Evolutionary conservation across 2,888 invertebrate genomes (phyloP), one percentile per base, ranked within the genome.

Genomic region (Pollenia angustigena): DNA sequence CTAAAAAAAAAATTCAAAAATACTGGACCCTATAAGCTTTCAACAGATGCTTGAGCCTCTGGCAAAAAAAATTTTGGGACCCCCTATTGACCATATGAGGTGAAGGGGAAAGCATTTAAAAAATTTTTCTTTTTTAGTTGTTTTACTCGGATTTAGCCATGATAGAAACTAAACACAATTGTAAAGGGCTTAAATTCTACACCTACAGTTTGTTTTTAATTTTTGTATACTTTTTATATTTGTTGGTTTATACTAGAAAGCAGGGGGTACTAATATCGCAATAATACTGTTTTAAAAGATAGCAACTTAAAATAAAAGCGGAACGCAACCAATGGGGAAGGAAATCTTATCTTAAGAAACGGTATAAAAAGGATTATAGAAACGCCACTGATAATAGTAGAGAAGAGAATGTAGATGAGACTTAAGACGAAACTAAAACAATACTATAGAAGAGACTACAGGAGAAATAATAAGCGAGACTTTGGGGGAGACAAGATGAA

Each of bases 141-240:
- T 42, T 23, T n/a, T 54, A 64, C 14, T 52, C 9, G 23, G 40
- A 18, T 23, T 62, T 62, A 75, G 18, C 18, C 32, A 48, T 75
- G 16, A 50, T 52, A 50, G 42, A n/a, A 60, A 40, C 18, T 40
- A 12, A 75, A 62, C 12, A 18, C 52, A 75, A 75, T 75, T 75
- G 75, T 52, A 44, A 76, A 76, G 52, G 52, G 64, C 52, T 64
- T 76, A 76, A 52, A 64, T 42, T 75, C 40, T 74, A 23, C 23
- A 12, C 1, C 58, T 46, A n/a, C 7, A 58, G 11, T 18, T 46
- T 64, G 12, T 32, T 32, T 52, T 14, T n/a, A n/a, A 23, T 52
- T 52, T n/a, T 52, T n/a, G 18, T 52, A n/a, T 8, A n/a, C n/a
- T 52, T 46, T 2, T 16, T 11, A 9, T 6, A 11, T 42, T 16